Base-by-base conservation (phyloP, 2,888 invertebrate genomes). In the Andrena haemorrhoa region DNA sequence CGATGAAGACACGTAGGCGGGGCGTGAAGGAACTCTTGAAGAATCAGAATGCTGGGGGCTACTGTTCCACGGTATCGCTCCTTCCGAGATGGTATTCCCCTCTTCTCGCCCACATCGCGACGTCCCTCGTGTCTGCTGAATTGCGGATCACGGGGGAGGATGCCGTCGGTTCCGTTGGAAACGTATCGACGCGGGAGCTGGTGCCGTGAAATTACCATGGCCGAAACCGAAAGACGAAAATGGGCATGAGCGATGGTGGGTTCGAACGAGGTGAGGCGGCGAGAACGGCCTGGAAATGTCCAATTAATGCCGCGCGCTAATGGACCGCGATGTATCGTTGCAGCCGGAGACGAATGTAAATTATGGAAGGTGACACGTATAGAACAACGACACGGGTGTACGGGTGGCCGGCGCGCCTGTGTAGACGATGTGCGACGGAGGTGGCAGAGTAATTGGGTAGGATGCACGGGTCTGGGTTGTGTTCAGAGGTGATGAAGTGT, bases 321-420 rank as follows among this genome's bases (percentile, higher is more conserved):
- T 64, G 58, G 56, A 23, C 73, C 64, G 72, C 56, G 73, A 73
- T 69, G 56, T 23, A 75, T 51, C 66, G 58, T 76, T 56, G 75
- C 64, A 64, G 72, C 60, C 61, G 76, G 72, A 63, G 75, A 63
- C 79, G 76, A 73, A 66, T 68, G 76, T 68, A 72, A 75, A 81
- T 86, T 65, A 72, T 64, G 78, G 72, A 16, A 72, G 51, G 29
- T 49, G 80, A 75, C 74, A 35, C 41, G 58, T 63, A 56, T 29
- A 61, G 23, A 49, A 76, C 61, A 75, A 53, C 73, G 66, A 33
- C 73, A 71, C 69, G 58, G 41, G 70, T 73, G 56, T 61, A 31
- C 49, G 58, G 26, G 29, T 16, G 35, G 35, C 41, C 0, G 5
- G 33, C 33, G 51, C 12, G 47, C 35, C 20, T 6, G 31, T 73